Conservation (phyloP, 2,113 vertebrate species). For the Anolis carolinensis region DNA sequence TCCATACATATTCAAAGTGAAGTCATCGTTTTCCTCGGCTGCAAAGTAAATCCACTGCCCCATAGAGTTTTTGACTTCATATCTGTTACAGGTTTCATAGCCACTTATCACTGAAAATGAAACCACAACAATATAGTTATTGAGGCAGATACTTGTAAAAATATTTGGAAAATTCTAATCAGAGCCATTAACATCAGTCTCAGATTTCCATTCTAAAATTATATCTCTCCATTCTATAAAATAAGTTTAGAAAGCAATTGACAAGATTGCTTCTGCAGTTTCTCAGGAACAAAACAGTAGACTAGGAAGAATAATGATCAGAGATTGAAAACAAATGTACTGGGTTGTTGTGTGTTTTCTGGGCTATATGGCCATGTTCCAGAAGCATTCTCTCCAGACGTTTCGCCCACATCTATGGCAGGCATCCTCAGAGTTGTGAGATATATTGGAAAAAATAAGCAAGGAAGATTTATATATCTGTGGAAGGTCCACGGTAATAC, state of each 20-base stretch:
- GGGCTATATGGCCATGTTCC: too few relatives aligned
- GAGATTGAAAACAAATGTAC: too few relatives aligned
- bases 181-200: background rate
- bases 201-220: background rate
- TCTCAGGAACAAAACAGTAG: background rate
- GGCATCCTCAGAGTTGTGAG: too few relatives aligned
- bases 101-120: constrained; percentile 49
- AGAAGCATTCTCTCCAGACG: too few relatives aligned
- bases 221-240: background rate
- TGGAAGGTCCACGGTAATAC: too few relatives aligned
- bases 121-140: background rate
- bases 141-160: background rate
- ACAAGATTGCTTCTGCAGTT: too few relatives aligned
- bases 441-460: too few relatives aligned
- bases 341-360: too few relatives aligned
- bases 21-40: constrained; percentile 62
- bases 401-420: too few relatives aligned
- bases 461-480: too few relatives aligned
- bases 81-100: constrained; percentile 65
- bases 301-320: background rate
- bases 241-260: background rate
- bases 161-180: background rate
- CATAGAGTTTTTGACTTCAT: constrained; percentile 60
- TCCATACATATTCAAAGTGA: constrained; percentile 56
- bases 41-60: constrained; percentile 64